These are phyloP conservation scores for Agrotis ipsilon DNA, from an alignment of 2,888 invertebrate genomes.

Conservation along the genomic window DNA sequence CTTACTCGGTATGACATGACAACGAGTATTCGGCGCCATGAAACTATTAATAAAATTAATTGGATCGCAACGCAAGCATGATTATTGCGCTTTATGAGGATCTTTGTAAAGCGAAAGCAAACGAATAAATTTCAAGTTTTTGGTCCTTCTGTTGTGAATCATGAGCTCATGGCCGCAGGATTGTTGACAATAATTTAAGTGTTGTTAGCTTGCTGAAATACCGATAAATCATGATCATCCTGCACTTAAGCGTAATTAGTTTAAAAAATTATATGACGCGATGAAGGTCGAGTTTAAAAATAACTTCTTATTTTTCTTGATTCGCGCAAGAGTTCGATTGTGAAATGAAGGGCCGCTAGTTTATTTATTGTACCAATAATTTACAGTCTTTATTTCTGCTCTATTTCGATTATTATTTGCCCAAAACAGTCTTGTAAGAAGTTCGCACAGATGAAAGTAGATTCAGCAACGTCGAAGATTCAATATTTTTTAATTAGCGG, in stretches of 20 bases:
- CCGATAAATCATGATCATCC: constrained; percentile 69
- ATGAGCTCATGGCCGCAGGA: constrained; percentile 62
- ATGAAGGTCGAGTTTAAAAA: constrained; percentile 71
- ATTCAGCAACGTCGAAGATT: constrained; percentile 41
- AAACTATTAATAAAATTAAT: constrained; percentile 72
- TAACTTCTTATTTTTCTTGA: constrained; percentile 69
- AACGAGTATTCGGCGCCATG: constrained; percentile 60
- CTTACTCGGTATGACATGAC: constrained; percentile 57
- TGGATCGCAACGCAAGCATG: constrained; percentile 63
- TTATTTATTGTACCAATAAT: constrained; percentile 29
- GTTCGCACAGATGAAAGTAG: constrained; percentile 10
- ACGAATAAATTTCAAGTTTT: constrained; percentile 63
- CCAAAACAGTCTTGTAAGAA: neutral
- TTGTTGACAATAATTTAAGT: constrained; percentile 74
- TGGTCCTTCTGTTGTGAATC: constrained; percentile 65
- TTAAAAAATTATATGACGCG: constrained; percentile 60
- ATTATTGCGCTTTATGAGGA: constrained; percentile 66
- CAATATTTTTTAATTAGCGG: constrained; percentile 73
- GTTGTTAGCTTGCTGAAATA: constrained; percentile 68
- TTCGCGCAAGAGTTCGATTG: constrained; percentile 58
- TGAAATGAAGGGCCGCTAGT: constrained; percentile 36
- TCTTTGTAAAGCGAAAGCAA: constrained; percentile 65
- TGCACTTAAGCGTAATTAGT: constrained; percentile 71
- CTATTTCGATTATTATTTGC: neutral
- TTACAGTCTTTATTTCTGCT: neutral